Conservation (phyloP, 2,888 invertebrate genomes). For the Drosophila subsilvestris region DNA sequence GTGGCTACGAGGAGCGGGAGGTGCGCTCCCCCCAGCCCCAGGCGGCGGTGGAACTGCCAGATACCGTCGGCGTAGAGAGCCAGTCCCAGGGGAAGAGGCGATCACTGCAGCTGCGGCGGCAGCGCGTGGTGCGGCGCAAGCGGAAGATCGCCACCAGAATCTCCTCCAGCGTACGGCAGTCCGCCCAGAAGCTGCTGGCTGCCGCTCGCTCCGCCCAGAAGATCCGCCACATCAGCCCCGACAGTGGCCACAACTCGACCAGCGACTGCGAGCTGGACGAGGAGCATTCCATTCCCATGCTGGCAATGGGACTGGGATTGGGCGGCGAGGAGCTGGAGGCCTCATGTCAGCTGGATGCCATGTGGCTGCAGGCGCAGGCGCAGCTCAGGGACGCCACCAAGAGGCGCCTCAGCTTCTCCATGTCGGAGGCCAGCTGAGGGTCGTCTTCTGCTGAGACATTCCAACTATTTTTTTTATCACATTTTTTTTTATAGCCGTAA, state of each 20-base stretch:
- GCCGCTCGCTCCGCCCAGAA: conserved; percentile 50
- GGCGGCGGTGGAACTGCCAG: not conserved
- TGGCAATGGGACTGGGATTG: conserved; percentile 15
- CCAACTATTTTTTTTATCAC: conserved; percentile 12
- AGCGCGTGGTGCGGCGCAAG: conserved; percentile 81
- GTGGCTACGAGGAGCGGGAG: conserved; percentile 80
- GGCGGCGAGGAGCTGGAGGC: conserved; percentile 55
- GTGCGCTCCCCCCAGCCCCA: conserved; percentile 75
- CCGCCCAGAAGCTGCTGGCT: conserved; percentile 77
- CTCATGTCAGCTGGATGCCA: conserved; percentile 57
- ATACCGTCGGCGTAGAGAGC: conserved; percentile 7
- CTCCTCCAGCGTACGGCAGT: conserved; percentile 72
- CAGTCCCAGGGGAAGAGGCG: conserved; percentile 17
- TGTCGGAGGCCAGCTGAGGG: conserved; percentile 48
- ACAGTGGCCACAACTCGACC: conserved; percentile 83
- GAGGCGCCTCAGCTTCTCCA: conserved; percentile 68
- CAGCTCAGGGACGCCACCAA: conserved; percentile 64
- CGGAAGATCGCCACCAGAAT: conserved; percentile 68
- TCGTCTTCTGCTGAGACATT: not conserved
- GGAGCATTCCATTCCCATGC: conserved; percentile 18
- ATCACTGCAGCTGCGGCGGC: conserved; percentile 68
- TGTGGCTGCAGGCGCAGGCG: conserved; percentile 62
- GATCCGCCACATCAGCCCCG: conserved; percentile 78
- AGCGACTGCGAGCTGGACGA: conserved; percentile 70
- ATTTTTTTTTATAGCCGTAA: conserved; percentile 46